A percentile compares a stretch with the other conserved stretches of the same genome.
Conservation (phyloP, 2,797 vertebrate species). For the Labeo calbasu region DNA sequence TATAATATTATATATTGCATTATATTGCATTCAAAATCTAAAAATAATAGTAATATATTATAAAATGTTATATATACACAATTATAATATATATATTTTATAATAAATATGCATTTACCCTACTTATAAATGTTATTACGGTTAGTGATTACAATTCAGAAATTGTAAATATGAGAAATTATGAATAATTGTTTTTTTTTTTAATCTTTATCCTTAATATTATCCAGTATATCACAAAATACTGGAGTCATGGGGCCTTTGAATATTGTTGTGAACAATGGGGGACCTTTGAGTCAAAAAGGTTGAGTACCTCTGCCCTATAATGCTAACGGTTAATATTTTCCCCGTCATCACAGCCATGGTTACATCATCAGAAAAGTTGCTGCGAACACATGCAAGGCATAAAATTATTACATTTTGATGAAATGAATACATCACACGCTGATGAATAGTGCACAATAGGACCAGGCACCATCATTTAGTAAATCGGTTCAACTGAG, state of each 20-base stretch:
- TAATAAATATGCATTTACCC: too few relatives aligned
- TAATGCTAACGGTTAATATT: neutral
- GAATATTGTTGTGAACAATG: neutral
- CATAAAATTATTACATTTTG: neutral
- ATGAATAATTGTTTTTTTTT: too few relatives aligned
- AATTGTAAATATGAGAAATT: too few relatives aligned
- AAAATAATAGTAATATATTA: too few relatives aligned
- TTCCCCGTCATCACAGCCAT: neutral
- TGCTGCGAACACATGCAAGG: neutral
- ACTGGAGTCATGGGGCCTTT: neutral
- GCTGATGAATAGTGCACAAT: conserved; percentile 22
- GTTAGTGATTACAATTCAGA: too few relatives aligned
- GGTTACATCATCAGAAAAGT: neutral
- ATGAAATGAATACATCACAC: conserved; percentile 3
- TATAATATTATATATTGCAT: too few relatives aligned
- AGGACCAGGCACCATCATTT: conserved; percentile 18
- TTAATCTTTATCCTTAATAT: too few relatives aligned
- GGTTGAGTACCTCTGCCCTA: neutral
- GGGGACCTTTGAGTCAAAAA: neutral
- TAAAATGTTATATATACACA: too few relatives aligned
- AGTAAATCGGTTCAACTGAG: conserved; percentile 18
- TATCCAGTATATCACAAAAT: neutral
- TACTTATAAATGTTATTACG: too few relatives aligned
- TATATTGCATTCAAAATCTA: too few relatives aligned
- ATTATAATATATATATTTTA: too few relatives aligned